A percentile compares a stretch with the other conserved stretches of the same genome.
Conservation (phyloP, 2,113 vertebrate species). For the Cottus gobio region DNA sequence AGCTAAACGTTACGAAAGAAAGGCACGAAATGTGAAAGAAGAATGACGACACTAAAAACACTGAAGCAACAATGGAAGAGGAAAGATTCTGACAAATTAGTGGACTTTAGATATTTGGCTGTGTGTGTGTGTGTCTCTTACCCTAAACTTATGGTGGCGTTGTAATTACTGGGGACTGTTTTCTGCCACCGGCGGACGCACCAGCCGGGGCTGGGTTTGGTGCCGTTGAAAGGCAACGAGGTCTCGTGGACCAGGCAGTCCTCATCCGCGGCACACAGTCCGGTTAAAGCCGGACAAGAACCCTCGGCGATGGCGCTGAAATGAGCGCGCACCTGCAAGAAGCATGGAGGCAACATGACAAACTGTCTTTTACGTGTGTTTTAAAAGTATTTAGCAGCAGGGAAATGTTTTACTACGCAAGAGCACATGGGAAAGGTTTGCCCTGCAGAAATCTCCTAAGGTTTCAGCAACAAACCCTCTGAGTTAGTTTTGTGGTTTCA, state of each 20-base stretch:
- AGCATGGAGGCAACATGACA: neutral
- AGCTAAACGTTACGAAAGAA: neutral
- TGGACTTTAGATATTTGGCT: no score
- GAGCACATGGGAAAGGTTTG: no score
- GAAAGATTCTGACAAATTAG: no score
- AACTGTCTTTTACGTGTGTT: no score
- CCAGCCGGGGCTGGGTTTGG: conserved; percentile 69
- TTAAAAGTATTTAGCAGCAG: no score
- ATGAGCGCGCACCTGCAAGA: conserved; percentile 73
- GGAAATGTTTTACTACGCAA: no score
- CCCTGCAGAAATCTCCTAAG: no score
- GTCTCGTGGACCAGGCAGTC: conserved; percentile 61
- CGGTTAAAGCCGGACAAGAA: conserved; percentile 56
- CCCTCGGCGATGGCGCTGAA: conserved; percentile 61
- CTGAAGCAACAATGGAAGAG: no score
- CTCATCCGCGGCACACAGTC: conserved; percentile 51
- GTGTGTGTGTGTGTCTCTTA: conserved; percentile 34
- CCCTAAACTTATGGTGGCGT: conserved; percentile 56
- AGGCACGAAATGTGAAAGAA: neutral
- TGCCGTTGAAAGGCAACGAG: conserved; percentile 55
- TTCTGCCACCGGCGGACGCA: conserved; percentile 80
- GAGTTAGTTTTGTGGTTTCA: neutral
- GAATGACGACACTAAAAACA: neutral
- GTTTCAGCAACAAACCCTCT: no score
- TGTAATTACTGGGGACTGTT: conserved; percentile 66